Evolutionary conservation across 1,140 invertebrate genomes (phyloP), one percentile per base, ranked within the genome.

Genomic region (Papilio aristodemus): DNA sequence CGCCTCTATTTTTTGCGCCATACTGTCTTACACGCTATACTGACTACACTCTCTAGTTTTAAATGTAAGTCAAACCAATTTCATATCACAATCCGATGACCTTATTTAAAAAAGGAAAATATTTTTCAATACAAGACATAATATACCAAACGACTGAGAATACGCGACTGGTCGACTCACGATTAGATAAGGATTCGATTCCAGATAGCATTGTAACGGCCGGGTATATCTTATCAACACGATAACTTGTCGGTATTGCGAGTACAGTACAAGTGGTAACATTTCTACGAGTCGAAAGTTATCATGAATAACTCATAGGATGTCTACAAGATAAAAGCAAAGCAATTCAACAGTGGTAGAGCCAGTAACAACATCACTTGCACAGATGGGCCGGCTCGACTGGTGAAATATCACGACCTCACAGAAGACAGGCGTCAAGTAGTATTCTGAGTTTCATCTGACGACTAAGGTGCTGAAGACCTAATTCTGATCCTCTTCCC

Each of bases 131-230:
- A 1, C 46, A 32, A 32, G 10, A 54, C 46, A 54, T 3, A 22
- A 46, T 46, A 46, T 46, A 17, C 6, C 43, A 17, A 46, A 46
- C 17, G 43, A 17, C 14, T 8, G 14, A 32, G 27, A 32, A 32
- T n/a, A n/a, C 27, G 27, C 27, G 2, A 6, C 27, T 32, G 2
- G 27, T n/a, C n/a, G n/a, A 4, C 41, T 5, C 14, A 25, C 19
- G 46, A 54, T 54, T 11, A 54, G 46, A 54, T 54, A 54, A 54
- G 5, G 10, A 1, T 25, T 25, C 19, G 1, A 54, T 54, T 54
- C 46, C 19, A 54, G 46, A 54, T 54, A 54, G n/a, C 41, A 43
- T 54, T 54, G 11, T 25, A 54, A 22, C 46, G 46, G 17, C 19
- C 5, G 8, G 22, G 46, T 19, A 17, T 54, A 54, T 54, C 46